A percentile compares a stretch with the other conserved stretches of the same genome.
Conservation (phyloP, 2,888 invertebrate genomes). For the Megalurothrips usitatus region DNA sequence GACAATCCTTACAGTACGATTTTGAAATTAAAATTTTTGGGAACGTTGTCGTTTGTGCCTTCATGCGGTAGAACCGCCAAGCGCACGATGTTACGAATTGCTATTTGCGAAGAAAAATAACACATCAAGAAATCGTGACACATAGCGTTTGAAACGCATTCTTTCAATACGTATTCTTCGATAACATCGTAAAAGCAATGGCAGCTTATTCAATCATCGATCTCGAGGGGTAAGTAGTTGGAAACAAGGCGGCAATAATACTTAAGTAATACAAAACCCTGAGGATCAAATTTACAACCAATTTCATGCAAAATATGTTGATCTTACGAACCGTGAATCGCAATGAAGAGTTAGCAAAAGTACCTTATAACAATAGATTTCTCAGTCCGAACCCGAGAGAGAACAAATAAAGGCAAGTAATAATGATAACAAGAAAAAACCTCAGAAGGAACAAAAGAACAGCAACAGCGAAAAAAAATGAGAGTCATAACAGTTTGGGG, state of each 20-base stretch:
- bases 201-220: no score
- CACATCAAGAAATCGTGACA: not conserved
- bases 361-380: slow-evolving; percentile 1
- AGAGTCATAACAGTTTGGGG: not conserved
- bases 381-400: not conserved
- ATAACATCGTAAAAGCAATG: not conserved
- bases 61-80: no score
- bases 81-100: no score
- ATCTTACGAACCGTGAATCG: not conserved
- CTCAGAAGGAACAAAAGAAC: not conserved
- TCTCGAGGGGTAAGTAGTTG: no score
- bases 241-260: no score
- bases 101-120: not conserved
- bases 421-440: slow-evolving; percentile 13
- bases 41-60: no score
- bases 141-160: no score
- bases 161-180: no score
- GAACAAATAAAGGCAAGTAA: slow-evolving; percentile 1
- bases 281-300: not conserved
- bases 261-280: no score
- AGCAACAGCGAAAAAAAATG: slow-evolving; percentile 19
- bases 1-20: no score
- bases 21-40: no score
- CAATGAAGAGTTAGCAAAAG: not conserved
- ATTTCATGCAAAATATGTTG: not conserved